Evolutionary conservation across 2,797 vertebrate species (phyloP).

Genomic region (Ctenopoma kingsleyae): DNA sequence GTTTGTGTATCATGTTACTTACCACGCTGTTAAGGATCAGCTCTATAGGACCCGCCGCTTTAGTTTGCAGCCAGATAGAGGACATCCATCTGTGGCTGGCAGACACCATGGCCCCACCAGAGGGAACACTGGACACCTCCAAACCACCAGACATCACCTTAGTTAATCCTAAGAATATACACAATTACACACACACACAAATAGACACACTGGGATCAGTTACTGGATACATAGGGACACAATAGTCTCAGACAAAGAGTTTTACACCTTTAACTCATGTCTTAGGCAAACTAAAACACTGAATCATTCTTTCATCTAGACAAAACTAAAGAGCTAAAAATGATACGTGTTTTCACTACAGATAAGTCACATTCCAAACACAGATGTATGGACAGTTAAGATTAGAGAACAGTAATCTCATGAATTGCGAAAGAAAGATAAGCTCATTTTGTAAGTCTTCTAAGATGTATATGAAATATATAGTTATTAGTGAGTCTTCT

Average conservation of each 20-base stretch:
- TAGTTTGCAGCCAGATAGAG: conserved; percentile 73
- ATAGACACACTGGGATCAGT: conserved; percentile 68
- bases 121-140: conserved; percentile 73
- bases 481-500: conserved; percentile 20
- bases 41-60: conserved; percentile 67
- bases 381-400: conserved; percentile 27
- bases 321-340: conserved; percentile 46
- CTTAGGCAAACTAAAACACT: conserved; percentile 64
- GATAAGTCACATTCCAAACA: conserved; percentile 49
- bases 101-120: conserved; percentile 77
- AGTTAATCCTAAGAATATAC: conserved; percentile 73
- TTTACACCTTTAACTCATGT: conserved; percentile 51
- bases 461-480: conserved; percentile 28
- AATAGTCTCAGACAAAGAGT: conserved; percentile 57
- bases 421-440: conserved; percentile 28
- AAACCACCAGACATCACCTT: conserved; percentile 55
- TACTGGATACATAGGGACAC: conserved; percentile 64
- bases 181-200: conserved; percentile 59
- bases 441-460: conserved; percentile 16
- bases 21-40: conserved; percentile 78
- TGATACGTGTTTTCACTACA: conserved; percentile 37
- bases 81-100: conserved; percentile 78
- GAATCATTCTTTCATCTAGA: conserved; percentile 53
- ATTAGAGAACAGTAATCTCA: conserved; percentile 22
- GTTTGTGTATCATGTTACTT: conserved; percentile 80